Conservation (phyloP, 1,140 invertebrate species). For the Oncopeltus fasciatus region DNA sequence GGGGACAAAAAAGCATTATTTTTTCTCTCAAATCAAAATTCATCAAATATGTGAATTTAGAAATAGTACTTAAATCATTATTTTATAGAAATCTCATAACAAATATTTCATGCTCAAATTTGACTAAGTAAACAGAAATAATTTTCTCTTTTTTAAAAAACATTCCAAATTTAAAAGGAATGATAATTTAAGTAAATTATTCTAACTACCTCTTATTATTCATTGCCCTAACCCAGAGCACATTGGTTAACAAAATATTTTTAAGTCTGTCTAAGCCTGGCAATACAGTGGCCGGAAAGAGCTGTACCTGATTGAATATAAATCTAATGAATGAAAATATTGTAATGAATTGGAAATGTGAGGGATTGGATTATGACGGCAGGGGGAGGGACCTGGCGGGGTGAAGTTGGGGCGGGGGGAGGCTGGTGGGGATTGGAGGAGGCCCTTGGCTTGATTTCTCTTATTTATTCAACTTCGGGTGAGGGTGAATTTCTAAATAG, state of each 20-base stretch:
- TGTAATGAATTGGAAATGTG: conserved; percentile 10
- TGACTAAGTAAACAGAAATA: too few species aligned
- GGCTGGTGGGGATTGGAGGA: neutral
- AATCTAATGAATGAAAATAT: conserved; percentile 10
- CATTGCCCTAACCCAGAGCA: neutral
- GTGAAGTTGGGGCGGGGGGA: too few species aligned
- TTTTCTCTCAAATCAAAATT: too few species aligned
- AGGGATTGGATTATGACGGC: conserved; percentile 2
- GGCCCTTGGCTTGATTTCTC: neutral
- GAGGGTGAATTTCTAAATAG: conserved; percentile 5
- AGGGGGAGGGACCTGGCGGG: neutral
- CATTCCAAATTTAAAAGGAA: too few species aligned
- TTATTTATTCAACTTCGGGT: conserved; percentile 6
- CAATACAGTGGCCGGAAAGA: neutral
- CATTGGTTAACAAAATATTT: neutral
- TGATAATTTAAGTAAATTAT: neutral
- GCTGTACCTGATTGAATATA: neutral
- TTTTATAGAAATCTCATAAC: too few species aligned
- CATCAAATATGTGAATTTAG: too few species aligned
- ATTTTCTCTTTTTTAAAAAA: too few species aligned
- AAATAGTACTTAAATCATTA: too few species aligned
- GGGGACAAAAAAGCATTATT: too few species aligned
- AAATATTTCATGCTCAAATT: too few species aligned
- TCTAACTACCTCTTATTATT: neutral
- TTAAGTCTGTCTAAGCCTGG: neutral